Conservation (phyloP, 1,140 invertebrate species). For the Akabosia matsudoensis region DNA sequence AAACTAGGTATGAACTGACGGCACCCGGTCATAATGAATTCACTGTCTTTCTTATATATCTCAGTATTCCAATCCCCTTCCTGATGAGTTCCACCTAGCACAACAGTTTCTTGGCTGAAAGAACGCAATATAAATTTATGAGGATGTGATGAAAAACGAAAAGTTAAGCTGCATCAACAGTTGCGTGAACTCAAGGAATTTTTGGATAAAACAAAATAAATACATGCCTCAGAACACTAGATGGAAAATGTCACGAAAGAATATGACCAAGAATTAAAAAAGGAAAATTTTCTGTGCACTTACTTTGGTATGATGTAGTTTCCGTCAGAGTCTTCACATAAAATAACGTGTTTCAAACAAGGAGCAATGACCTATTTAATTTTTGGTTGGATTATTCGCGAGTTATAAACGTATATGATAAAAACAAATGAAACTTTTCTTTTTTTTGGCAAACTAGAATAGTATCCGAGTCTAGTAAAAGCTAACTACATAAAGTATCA, state of each 20-base stretch:
- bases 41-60: conserved; percentile 57
- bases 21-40: conserved; percentile 65
- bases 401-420: no score
- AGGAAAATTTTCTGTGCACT: conserved; percentile 37
- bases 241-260: no score
- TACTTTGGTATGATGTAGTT: conserved; percentile 75
- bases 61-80: conserved; percentile 60
- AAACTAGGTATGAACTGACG: conserved; percentile 60
- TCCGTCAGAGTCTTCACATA: conserved; percentile 59
- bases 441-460: no score
- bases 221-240: no score
- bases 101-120: conserved; percentile 60
- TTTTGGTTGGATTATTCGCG: no score
- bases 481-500: no score
- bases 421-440: conserved; percentile 41
- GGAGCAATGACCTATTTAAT: conserved; percentile 63
- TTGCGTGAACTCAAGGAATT: no score
- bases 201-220: no score
- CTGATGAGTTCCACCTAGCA: conserved; percentile 73
- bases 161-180: no score
- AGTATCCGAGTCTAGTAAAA: no score
- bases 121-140: conserved; percentile 19
- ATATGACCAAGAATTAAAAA: background rate
- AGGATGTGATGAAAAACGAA: background rate
- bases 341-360: conserved; percentile 59